Evolutionary conservation across 2,797 vertebrate genomes (phyloP).

Genomic region (Kryptolebias ocellatus): DNA sequence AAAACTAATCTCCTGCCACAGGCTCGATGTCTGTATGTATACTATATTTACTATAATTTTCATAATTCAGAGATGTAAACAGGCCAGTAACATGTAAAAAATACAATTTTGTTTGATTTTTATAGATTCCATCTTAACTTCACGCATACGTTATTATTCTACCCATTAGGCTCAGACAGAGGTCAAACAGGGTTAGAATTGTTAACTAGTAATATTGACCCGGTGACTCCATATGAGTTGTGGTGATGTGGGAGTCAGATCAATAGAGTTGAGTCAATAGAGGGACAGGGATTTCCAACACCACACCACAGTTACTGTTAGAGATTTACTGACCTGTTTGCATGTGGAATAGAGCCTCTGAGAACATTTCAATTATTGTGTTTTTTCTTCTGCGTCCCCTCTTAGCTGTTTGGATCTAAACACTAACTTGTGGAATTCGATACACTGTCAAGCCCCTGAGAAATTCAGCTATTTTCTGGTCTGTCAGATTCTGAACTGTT

Average conservation of each 20-base stretch:
- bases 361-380: slow-evolving; percentile 56
- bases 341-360: slow-evolving; percentile 47
- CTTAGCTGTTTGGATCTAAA: slow-evolving; percentile 49
- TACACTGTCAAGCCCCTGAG: slow-evolving; percentile 33
- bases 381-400: slow-evolving; percentile 46
- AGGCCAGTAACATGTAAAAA: not conserved
- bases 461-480: slow-evolving; percentile 61
- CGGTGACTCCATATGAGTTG: slow-evolving; percentile 42
- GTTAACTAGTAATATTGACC: slow-evolving; percentile 53
- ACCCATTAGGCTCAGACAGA: slow-evolving; percentile 12
- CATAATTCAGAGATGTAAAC: not conserved
- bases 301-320: slow-evolving; percentile 20
- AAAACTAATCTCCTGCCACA: slow-evolving; percentile 8
- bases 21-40: not conserved
- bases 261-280: slow-evolving; percentile 52
- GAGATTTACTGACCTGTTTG: slow-evolving; percentile 61
- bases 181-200: slow-evolving; percentile 11
- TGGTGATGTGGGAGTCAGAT: slow-evolving; percentile 45
- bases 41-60: not conserved
- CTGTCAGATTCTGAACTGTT: slow-evolving; percentile 52
- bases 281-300: slow-evolving; percentile 47
- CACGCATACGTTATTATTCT: not conserved
- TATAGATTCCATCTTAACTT: slow-evolving; percentile 1
- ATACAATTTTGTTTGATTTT: not conserved
- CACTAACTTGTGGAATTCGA: slow-evolving; percentile 50